A percentile compares a stretch with the other conserved stretches of the same genome.
phyloP scores from a whole-genome alignment of 1,140 invertebrate species.

The Drosophila parabipectinata region DNA sequence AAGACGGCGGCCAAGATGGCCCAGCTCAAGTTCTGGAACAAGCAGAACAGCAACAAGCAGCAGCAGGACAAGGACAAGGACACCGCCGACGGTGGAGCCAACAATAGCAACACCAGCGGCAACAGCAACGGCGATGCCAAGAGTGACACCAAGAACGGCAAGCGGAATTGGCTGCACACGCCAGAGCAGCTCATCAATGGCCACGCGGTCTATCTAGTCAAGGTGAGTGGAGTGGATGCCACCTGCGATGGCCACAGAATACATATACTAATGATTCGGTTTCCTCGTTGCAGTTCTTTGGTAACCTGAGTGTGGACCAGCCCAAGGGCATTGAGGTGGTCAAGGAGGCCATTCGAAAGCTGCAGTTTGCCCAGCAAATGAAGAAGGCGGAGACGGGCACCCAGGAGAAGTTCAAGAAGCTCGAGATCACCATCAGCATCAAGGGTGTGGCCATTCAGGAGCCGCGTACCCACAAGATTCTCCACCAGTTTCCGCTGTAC shows the following conservation, averaged over 20 bases:
- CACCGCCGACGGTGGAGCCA: slow-evolving; percentile 76
- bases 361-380: slow-evolving; percentile 97
- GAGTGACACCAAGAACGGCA: slow-evolving; percentile 80
- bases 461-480: slow-evolving; percentile 89
- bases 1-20: slow-evolving; percentile 85
- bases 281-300: slow-evolving; percentile 91
- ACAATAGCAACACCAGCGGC: slow-evolving; percentile 66
- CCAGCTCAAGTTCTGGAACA: slow-evolving; percentile 87
- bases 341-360: slow-evolving; percentile 96
- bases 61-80: slow-evolving; percentile 57
- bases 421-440: slow-evolving; percentile 96
- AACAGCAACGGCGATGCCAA: slow-evolving; percentile 68
- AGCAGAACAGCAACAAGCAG: slow-evolving; percentile 85
- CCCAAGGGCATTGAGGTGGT: slow-evolving; percentile 98
- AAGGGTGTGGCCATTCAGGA: slow-evolving; percentile 97
- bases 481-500: slow-evolving; percentile 98
- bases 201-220: slow-evolving; percentile 98
- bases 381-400: slow-evolving; percentile 93
- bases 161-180: slow-evolving; percentile 96
- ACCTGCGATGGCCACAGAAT: slow-evolving; percentile 33
- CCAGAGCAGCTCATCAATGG: slow-evolving; percentile 96
- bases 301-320: slow-evolving; percentile 95
- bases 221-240: slow-evolving; percentile 87
- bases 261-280: neutral
- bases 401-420: slow-evolving; percentile 94